Evolutionary conservation across 2,113 vertebrate species (phyloP).

Genomic region (Bubo bubo): DNA sequence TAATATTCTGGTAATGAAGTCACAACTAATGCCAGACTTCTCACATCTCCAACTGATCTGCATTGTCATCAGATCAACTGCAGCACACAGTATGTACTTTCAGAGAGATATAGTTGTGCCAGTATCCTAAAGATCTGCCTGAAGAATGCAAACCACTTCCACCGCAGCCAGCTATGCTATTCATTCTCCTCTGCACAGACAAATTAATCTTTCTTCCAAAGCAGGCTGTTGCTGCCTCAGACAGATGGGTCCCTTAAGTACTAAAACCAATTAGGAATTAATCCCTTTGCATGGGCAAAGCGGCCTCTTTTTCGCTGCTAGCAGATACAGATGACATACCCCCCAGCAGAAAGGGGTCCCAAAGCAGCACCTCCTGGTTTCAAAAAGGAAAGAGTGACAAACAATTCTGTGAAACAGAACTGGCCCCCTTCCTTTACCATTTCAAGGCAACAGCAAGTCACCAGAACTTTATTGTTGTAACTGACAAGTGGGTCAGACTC

Average conservation of each 20-base stretch:
- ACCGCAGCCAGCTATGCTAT: neutral
- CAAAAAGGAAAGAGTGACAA: neutral
- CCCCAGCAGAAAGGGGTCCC: neutral
- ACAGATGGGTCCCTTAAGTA: conserved; percentile 38
- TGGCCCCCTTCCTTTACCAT: neutral
- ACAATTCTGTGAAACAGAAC: neutral
- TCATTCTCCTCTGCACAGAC: neutral
- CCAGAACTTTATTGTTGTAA: neutral
- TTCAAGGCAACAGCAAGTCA: neutral
- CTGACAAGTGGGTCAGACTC: neutral
- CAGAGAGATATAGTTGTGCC: neutral
- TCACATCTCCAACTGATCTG: neutral
- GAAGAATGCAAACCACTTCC: neutral
- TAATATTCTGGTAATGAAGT: neutral
- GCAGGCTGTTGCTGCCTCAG: neutral
- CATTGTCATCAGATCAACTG: neutral
- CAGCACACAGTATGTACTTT: neutral
- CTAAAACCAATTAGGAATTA: conserved; percentile 40
- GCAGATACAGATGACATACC: neutral
- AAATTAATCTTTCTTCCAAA: neutral
- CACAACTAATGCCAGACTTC: neutral
- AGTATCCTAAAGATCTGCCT: neutral
- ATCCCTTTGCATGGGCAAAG: neutral
- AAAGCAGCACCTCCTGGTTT: neutral
- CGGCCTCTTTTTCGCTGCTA: neutral